These are phyloP conservation scores for Catocala fraxini DNA, from an alignment of 2,888 invertebrate genomes.

Conservation along the genomic window DNA sequence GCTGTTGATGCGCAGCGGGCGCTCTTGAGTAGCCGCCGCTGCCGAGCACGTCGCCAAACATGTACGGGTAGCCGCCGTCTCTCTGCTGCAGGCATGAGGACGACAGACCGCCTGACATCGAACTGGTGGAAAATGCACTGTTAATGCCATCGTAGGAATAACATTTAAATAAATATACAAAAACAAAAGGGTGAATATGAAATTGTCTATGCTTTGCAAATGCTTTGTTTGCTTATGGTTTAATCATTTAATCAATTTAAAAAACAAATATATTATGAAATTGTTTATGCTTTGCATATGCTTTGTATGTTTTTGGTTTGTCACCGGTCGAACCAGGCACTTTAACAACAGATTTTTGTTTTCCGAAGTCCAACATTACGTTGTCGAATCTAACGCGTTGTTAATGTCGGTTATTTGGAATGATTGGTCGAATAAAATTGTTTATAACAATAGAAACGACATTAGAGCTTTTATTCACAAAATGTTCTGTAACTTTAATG, in stretches of 20 bases:
- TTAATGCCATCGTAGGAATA: conserved; percentile 16
- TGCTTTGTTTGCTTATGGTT: too few species aligned
- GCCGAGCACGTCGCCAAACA: conserved; percentile 96
- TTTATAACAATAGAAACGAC: not conserved
- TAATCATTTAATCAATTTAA: too few species aligned
- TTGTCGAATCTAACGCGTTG: not conserved
- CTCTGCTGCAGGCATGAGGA: conserved; percentile 95
- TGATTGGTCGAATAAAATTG: not conserved
- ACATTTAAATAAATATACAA: not conserved
- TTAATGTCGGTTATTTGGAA: conserved; percentile 12
- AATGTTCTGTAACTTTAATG: not conserved
- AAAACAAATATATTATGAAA: too few species aligned
- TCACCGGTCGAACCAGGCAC: too few species aligned
- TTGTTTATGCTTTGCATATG: too few species aligned
- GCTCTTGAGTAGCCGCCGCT: conserved; percentile 91
- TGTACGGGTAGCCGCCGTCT: conserved; percentile 94
- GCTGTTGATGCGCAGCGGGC: conserved; percentile 92
- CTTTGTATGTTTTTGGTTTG: too few species aligned
- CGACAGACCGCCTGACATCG: conserved; percentile 95
- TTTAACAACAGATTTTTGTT: too few species aligned
- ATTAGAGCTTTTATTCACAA: not conserved
- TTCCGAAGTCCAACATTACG: too few species aligned
- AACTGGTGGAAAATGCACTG: conserved; percentile 85
- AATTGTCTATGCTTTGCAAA: too few species aligned
- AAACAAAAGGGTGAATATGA: not conserved